Conservation (phyloP, 2,888 invertebrate species). For the Campopleginae sp. region DNA sequence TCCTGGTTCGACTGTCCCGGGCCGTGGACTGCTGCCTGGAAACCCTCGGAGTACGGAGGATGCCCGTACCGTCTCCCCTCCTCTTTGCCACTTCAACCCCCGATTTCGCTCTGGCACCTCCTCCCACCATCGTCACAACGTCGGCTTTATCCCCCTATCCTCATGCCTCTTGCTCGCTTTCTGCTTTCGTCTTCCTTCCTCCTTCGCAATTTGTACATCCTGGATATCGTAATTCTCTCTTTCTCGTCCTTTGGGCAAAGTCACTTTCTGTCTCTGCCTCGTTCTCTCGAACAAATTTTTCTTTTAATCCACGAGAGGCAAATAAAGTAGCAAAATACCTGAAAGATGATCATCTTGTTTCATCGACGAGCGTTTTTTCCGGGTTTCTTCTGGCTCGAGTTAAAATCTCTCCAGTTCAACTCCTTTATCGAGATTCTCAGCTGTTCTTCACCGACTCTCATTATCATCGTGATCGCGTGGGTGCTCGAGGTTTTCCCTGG, state of each 20-base stretch:
- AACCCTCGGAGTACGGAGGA: conserved; percentile 80
- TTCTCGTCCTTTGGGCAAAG: conserved; percentile 40
- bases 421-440: conserved; percentile 45
- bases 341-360: conserved; percentile 2
- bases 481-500: not conserved
- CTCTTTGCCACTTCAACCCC: conserved; percentile 69
- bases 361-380: conserved; percentile 30
- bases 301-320: conserved; percentile 15
- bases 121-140: conserved; percentile 57
- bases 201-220: conserved; percentile 55
- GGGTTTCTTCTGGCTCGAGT: conserved; percentile 34
- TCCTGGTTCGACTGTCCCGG: conserved; percentile 82
- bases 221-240: conserved; percentile 47
- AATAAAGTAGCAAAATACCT: conserved; percentile 13
- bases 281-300: conserved; percentile 22
- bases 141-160: conserved; percentile 46
- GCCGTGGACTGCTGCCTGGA: conserved; percentile 83
- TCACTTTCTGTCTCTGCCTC: conserved; percentile 17
- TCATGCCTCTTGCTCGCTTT: conserved; percentile 12
- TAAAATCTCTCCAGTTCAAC: conserved; percentile 26
- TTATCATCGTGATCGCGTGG: conserved; percentile 2
- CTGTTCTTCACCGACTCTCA: conserved; percentile 38
- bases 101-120: conserved; percentile 68
- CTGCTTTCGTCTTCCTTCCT: conserved; percentile 39
- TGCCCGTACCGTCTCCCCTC: conserved; percentile 73